Evolutionary conservation across 2,888 invertebrate species (phyloP).

Genomic region (Yponomeuta sedellus): DNA sequence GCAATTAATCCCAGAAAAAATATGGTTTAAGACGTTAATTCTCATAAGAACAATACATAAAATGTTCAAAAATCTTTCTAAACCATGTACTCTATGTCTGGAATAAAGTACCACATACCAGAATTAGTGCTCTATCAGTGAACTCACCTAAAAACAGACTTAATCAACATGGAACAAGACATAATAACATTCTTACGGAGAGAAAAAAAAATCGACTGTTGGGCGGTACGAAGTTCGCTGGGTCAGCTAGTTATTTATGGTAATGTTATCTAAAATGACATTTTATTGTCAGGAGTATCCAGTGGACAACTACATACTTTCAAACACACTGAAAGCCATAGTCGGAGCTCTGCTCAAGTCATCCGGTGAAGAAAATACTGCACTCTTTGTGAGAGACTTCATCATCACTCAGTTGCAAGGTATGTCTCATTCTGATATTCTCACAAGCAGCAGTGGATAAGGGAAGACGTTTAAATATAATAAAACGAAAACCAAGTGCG

Average conservation of each 20-base stretch:
- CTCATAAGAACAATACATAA: too few relatives aligned
- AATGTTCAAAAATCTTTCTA: too few relatives aligned
- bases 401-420: conserved; percentile 89
- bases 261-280: too few relatives aligned
- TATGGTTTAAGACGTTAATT: too few relatives aligned
- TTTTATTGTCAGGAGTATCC: conserved; percentile 81
- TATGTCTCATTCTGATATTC: conserved; percentile 22
- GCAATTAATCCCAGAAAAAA: neutral
- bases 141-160: too few relatives aligned
- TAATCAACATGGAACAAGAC: neutral
- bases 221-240: too few relatives aligned
- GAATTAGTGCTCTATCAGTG: neutral
- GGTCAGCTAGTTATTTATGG: too few relatives aligned
- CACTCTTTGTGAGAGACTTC: conserved; percentile 90
- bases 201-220: too few relatives aligned
- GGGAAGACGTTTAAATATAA: neutral
- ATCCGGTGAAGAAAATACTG: conserved; percentile 79
- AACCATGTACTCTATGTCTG: neutral
- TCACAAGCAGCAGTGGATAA: too few relatives aligned
- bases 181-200: too few relatives aligned
- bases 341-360: conserved; percentile 85
- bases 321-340: conserved; percentile 87
- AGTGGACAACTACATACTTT: conserved; percentile 77
- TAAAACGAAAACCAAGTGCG: too few relatives aligned
- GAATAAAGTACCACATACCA: neutral